These are phyloP conservation scores for Dinoponera quadriceps DNA, from an alignment of 1,140 invertebrate genomes.

Conservation along the genomic window DNA sequence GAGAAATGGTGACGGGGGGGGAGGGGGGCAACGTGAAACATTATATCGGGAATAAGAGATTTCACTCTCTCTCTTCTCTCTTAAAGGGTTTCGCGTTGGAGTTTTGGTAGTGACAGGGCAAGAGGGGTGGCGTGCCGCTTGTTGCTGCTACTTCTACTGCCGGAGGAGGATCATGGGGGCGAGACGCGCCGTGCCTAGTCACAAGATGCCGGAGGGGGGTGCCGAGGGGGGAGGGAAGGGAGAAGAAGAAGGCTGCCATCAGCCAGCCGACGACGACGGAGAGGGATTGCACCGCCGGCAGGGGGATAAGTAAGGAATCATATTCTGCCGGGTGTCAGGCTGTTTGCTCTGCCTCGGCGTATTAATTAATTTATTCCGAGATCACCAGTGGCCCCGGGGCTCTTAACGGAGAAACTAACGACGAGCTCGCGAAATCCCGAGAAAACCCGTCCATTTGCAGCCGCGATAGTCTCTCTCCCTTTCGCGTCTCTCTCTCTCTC, in stretches of 20 bases:
- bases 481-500: constrained; percentile 8
- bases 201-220: constrained; percentile 37
- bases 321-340: constrained; percentile 81
- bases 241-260: constrained; percentile 83
- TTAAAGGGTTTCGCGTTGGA: constrained; percentile 86
- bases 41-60: constrained; percentile 86
- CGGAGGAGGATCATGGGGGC: constrained; percentile 38
- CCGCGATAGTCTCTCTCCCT: constrained; percentile 20
- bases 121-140: constrained; percentile 67
- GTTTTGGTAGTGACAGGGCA: constrained; percentile 85
- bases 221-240: constrained; percentile 70
- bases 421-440: constrained; percentile 27
- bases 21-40: constrained; percentile 73
- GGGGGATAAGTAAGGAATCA: constrained; percentile 82
- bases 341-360: constrained; percentile 80
- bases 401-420: constrained; percentile 53
- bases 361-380: constrained; percentile 83
- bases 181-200: constrained; percentile 42
- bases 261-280: constrained; percentile 50
- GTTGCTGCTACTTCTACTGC: constrained; percentile 47
- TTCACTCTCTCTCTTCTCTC: no score
- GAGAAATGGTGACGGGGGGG: not conserved
- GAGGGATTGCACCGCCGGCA: constrained; percentile 60
- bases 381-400: constrained; percentile 74
- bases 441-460: constrained; percentile 44